Conservation (phyloP, 2,797 vertebrate genomes). For the Peromyscus attwateri region DNA sequence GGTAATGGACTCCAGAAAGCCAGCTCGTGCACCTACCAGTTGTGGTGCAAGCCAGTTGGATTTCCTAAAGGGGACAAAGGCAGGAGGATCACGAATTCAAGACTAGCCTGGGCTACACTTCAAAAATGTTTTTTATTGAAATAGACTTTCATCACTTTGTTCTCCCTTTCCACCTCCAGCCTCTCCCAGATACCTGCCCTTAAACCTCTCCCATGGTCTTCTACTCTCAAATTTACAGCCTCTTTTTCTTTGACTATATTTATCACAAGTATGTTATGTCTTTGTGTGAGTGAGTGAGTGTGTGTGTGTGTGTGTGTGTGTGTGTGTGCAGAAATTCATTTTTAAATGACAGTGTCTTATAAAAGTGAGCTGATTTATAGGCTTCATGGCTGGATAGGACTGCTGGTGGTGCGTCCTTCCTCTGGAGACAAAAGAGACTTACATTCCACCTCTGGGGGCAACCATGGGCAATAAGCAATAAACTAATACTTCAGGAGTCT, state of each 20-base stretch:
- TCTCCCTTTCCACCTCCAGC: not conserved
- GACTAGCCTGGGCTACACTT: not conserved
- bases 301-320: not conserved
- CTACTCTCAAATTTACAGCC: not conserved
- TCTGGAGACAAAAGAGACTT: too few species aligned
- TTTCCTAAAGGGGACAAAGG: too few species aligned
- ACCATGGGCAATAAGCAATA: not conserved
- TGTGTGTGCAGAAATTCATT: not conserved
- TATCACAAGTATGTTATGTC: not conserved
- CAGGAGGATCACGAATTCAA: too few species aligned
- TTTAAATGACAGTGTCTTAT: not conserved
- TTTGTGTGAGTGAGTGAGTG: not conserved
- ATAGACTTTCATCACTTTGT: not conserved
- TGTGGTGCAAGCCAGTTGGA: too few species aligned
- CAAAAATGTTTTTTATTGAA: not conserved
- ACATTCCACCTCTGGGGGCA: not conserved
- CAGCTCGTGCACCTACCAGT: too few species aligned
- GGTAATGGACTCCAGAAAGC: too few species aligned
- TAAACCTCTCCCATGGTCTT: not conserved
- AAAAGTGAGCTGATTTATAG: not conserved
- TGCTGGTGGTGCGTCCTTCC: accelerated
- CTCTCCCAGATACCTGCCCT: not conserved
- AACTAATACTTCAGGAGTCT: not conserved
- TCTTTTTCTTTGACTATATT: not conserved
- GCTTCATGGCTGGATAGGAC: not conserved